Evolutionary conservation across 2,113 vertebrate genomes (phyloP), one percentile per base, ranked within the genome.

Genomic region (Phyllopteryx taeniolatus): DNA sequence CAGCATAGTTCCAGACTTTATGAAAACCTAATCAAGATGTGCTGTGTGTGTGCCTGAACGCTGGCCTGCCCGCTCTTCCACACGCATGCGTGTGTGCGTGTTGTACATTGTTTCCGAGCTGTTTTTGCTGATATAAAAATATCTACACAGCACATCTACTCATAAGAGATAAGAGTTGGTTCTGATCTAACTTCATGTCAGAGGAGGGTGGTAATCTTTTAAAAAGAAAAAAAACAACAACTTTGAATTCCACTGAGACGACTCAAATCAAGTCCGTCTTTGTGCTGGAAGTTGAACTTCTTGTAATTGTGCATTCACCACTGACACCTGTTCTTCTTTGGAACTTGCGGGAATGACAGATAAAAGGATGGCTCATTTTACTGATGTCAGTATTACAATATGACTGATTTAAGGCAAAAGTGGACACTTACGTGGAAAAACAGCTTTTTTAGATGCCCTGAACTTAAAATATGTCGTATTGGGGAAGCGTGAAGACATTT

Each of bases 1-100:
- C 84, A 85, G 84, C 81, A 87, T 82, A 90, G 85, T 91, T 82
- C 87, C 85, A 90, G 91, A 91, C 85, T 90, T 88, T 91, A 91
- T 88, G 86, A 90, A 88, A 90, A 90, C 83, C 88, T 91, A 90
- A 93, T 93, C 90, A 91, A 90, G 90, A 92, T 91, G 83, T 83
- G 80, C 79, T 70, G 73, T 73, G 62, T 60, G 59, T 75, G 75
- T 78, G 62, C 77, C 53, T 69, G 60, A 66, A 72, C 77, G 81
- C 39, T 57, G 47, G 73, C 65, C 68, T 77, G 75, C 35, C 17
- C 82, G 60, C 64, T 63, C 69, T 61, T 73, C 7, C 46, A 13
- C 59, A 61, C 33, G 59, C 59, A 19, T 39, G 68, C 73, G 57
- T 79, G 69, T 64, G 35, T 68, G 59, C 65, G 70, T 66, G 62